A percentile compares a stretch with the other conserved stretches of the same genome.
Evolutionary conservation across 2,888 invertebrate species (phyloP).

Genomic region (Meta bourneti): DNA sequence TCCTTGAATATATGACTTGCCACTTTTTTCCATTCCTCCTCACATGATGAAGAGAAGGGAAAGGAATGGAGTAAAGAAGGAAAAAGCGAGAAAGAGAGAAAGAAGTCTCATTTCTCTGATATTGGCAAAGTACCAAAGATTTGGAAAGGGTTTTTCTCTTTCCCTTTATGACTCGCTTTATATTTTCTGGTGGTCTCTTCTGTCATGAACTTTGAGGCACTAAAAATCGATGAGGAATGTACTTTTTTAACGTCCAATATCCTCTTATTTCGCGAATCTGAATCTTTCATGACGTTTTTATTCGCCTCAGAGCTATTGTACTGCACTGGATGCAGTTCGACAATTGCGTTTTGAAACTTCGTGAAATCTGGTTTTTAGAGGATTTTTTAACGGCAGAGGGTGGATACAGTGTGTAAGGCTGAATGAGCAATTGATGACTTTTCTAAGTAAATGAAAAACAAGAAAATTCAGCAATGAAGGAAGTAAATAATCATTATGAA

Average conservation of each 20-base stretch:
- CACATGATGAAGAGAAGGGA: background rate
- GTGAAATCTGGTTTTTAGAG: background rate
- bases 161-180: constrained; percentile 19
- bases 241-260: constrained; percentile 2
- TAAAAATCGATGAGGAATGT: background rate
- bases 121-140: constrained; percentile 53
- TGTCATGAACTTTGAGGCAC: constrained; percentile 4
- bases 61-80: background rate
- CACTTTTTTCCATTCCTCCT: background rate
- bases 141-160: constrained; percentile 17
- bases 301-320: background rate
- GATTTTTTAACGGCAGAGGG: background rate
- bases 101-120: constrained; percentile 38
- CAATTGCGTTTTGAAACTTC: background rate
- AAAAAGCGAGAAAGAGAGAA: constrained; percentile 15
- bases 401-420: background rate
- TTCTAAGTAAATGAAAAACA: background rate
- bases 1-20: constrained; percentile 6
- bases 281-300: background rate
- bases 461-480: background rate
- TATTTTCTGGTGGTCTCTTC: constrained; percentile 14
- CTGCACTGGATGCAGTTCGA: background rate
- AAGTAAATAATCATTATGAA: background rate
- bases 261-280: background rate
- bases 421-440: background rate